Evolutionary conservation across 2,113 vertebrate species (phyloP).

Genomic region (Percina caprodes): DNA sequence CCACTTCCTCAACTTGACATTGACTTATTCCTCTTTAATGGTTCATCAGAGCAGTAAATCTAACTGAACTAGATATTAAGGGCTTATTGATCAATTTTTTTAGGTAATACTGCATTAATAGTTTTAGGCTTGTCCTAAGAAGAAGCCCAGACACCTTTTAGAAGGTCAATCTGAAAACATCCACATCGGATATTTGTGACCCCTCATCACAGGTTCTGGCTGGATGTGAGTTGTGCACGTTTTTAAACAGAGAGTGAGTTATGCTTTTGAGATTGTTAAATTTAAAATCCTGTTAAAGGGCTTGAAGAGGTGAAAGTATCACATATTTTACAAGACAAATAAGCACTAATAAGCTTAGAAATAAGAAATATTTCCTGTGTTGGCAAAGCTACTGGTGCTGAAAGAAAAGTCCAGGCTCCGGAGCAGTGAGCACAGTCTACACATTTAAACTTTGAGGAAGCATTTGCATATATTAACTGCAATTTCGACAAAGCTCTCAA

Average conservation of each 20-base stretch:
- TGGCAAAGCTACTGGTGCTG: background rate
- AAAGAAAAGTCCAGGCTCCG: slow-evolving; percentile 1
- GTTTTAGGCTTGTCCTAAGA: background rate
- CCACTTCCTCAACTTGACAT: slow-evolving; percentile 26
- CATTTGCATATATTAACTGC: slow-evolving; percentile 57
- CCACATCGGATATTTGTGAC: no score
- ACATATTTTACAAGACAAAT: background rate
- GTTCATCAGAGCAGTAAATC: slow-evolving; percentile 37
- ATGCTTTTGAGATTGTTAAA: background rate
- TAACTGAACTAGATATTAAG: slow-evolving; percentile 15
- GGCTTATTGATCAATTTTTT: slow-evolving; percentile 1
- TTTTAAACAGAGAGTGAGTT: background rate
- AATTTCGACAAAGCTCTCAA: slow-evolving; percentile 43
- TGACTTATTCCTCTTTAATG: slow-evolving; percentile 31
- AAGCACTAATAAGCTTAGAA: background rate
- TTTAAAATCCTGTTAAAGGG: background rate
- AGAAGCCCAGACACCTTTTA: background rate
- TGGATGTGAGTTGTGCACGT: background rate
- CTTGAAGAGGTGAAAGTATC: background rate
- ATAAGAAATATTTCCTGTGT: slow-evolving; percentile 13
- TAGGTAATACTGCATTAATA: background rate
- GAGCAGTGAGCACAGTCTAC: slow-evolving; percentile 28
- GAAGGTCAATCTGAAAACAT: no score
- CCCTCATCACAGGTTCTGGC: background rate
- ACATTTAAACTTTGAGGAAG: slow-evolving; percentile 27